These are phyloP conservation scores for Megaceryle alcyon DNA, from an alignment of 2,797 vertebrate genomes.

Conservation along the genomic window DNA sequence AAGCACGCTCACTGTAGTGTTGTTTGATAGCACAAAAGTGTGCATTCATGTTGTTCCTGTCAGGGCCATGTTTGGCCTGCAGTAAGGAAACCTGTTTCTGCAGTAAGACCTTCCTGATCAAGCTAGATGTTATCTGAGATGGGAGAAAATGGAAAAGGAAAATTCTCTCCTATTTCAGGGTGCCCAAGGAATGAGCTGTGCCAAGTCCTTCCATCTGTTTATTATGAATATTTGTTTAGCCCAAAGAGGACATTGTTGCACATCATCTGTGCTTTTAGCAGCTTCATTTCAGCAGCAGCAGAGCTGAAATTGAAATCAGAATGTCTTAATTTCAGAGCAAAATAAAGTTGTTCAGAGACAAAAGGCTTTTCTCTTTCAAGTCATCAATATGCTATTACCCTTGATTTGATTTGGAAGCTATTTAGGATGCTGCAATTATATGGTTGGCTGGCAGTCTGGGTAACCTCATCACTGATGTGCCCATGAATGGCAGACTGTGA, in stretches of 20 bases:
- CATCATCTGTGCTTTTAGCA: background rate
- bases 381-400: constrained; percentile 20
- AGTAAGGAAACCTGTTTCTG: background rate
- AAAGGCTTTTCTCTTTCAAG: constrained; percentile 24
- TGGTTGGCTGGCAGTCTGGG: background rate
- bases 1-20: fast-evolving
- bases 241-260: background rate
- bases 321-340: constrained; percentile 44
- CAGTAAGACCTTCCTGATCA: background rate
- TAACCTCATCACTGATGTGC: background rate
- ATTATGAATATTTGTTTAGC: background rate
- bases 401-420: constrained; percentile 64
- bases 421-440: constrained; percentile 15
- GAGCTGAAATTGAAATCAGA: constrained; percentile 60
- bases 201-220: background rate
- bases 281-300: background rate
- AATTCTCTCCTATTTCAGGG: background rate
- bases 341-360: constrained; percentile 21
- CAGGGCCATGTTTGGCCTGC: background rate
- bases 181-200: background rate
- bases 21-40: background rate
- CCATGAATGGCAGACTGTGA: background rate
- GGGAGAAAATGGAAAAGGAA: background rate
- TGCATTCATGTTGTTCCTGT: background rate
- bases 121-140: background rate